Base-by-base conservation (phyloP, 92 coral and sea anemone genomes). In the Desmophyllum pertusum region DNA sequence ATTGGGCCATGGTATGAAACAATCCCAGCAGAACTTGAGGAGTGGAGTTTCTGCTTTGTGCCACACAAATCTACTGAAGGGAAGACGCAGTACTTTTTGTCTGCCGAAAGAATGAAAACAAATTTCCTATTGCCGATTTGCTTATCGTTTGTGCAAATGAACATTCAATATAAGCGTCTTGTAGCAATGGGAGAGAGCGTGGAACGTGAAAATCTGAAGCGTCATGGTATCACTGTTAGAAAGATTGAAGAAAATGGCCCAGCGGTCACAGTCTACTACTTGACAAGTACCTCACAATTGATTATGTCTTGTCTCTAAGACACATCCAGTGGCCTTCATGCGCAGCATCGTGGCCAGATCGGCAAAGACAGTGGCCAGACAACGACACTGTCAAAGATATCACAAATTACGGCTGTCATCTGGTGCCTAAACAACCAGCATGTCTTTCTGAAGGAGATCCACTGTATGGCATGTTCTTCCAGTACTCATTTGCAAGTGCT, bases 181-280 rank as follows among this genome's bases (percentile, higher is more conserved):
- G 23, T 51, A 17, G 80, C 65, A 52, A 75, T 31, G 66, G 80
- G 68, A 52, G 80, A 75, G 66, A 75, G 30, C 40, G 33, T 75
- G 29, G 65, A 37, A 45, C 25, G 10, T 38, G 68, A 76, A 21
- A 35, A 76, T 23, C 51, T 76, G 69, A 76, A 76, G 30, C 29
- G 36, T 21, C 68, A 76, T 53, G 69, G 80, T 5, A 76, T 76
- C 67, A 55, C 80, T 53, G n/a, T 76, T 21, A 53, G 80, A 38
- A 76, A 76, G 30, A 76, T 53, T 35, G 80, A 76, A 59, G 80
- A 76, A 30, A 80, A 80, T 80, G 84, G 84, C 41, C 84, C 84
- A 17, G 84, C 84, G 5, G 62, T 80, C 7, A 80, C 84, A 64
- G 84, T 65, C 8, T 43, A 80, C 31, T 80, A 64, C 84, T 65